Evolutionary conservation across 2,113 vertebrate species (phyloP).

Genomic region (Pampusana beccarii): DNA sequence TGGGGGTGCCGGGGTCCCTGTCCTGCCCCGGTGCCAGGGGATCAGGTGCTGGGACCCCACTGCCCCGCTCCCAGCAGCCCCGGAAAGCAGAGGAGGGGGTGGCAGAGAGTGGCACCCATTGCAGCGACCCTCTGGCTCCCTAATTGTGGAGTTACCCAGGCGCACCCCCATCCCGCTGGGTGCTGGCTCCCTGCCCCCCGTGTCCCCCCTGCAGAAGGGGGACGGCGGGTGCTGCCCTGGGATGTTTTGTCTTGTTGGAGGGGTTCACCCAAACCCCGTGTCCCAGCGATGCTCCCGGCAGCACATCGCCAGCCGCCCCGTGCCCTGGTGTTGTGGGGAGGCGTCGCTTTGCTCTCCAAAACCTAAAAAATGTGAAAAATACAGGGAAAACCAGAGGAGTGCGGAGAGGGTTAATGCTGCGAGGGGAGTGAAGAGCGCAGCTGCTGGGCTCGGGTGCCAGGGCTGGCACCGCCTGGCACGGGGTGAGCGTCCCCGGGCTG

Average conservation of each 20-base stretch:
- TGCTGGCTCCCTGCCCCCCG: background rate
- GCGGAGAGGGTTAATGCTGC: accelerated
- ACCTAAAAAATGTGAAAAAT: background rate
- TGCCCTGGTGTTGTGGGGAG: accelerated
- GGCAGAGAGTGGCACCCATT: background rate
- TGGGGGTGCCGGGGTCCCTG: accelerated
- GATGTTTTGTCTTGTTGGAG: accelerated
- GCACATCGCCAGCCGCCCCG: accelerated
- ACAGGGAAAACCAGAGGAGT: accelerated
- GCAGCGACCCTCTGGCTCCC: background rate
- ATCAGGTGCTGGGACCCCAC: accelerated
- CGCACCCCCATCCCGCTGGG: accelerated
- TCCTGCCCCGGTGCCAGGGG: accelerated
- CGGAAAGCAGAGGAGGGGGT: background rate
- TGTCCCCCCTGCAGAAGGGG: accelerated
- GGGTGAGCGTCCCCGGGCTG: background rate
- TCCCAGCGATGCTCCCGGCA: background rate
- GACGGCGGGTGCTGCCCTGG: background rate
- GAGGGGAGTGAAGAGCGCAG: background rate
- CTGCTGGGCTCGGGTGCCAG: background rate
- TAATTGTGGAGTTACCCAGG: background rate
- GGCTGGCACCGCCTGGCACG: background rate
- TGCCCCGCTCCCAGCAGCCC: background rate
- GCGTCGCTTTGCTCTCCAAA: background rate
- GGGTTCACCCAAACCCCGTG: background rate